phyloP scores from a whole-genome alignment of 2,888 invertebrate genomes.

The Phyto melanocephala region DNA sequence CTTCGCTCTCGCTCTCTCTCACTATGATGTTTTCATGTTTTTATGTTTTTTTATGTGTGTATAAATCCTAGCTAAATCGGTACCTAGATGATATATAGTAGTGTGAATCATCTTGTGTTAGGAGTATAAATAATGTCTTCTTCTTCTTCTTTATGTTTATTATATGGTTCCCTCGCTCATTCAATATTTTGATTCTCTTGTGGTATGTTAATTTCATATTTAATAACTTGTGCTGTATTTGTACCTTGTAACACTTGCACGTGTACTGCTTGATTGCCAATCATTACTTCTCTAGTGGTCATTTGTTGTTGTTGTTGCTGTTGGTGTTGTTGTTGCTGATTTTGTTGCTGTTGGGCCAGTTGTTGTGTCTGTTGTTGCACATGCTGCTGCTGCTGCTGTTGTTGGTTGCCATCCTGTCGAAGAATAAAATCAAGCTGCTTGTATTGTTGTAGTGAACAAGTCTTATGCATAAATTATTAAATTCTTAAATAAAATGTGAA shows the following conservation, averaged over 20 bases:
- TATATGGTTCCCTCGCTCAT: slow-evolving; percentile 3
- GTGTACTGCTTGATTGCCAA: slow-evolving; percentile 79
- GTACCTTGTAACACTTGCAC: slow-evolving; percentile 76
- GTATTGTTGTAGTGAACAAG: slow-evolving; percentile 63
- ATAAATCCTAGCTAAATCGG: too few species aligned
- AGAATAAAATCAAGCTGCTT: slow-evolving; percentile 69
- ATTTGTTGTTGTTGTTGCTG: slow-evolving; percentile 73
- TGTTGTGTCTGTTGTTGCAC: slow-evolving; percentile 50
- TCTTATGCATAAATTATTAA: slow-evolving; percentile 60
- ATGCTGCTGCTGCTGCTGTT: slow-evolving; percentile 73
- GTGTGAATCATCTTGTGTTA: background rate
- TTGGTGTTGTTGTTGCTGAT: slow-evolving; percentile 71
- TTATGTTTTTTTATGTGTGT: too few species aligned
- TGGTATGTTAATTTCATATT: slow-evolving; percentile 82
- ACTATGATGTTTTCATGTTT: too few species aligned
- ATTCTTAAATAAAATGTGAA: slow-evolving; percentile 56
- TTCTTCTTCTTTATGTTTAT: background rate
- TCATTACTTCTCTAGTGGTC: slow-evolving; percentile 78
- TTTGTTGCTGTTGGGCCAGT: slow-evolving; percentile 71
- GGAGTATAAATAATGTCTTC: too few species aligned
- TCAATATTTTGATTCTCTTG: slow-evolving; percentile 73
- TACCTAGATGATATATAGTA: too few species aligned
- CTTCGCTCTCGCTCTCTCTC: too few species aligned
- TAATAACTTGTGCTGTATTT: slow-evolving; percentile 79
- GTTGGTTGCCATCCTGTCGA: slow-evolving; percentile 67